phyloP scores from a whole-genome alignment of 2,113 vertebrate species.

The Dicrurus megarhynchus region DNA sequence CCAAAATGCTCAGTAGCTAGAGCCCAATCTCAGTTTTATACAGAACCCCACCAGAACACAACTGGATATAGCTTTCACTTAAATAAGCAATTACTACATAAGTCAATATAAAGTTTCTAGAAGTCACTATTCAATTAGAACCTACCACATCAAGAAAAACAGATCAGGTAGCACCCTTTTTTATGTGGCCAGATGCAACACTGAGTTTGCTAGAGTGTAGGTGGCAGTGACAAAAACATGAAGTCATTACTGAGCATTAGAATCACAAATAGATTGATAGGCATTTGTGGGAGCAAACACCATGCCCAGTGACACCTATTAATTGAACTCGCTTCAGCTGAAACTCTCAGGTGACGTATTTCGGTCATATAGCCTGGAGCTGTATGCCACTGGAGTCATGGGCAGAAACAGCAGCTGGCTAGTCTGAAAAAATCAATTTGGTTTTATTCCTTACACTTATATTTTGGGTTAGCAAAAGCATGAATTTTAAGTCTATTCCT shows the following conservation, averaged over 20 bases:
- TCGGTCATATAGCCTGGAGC: accelerated
- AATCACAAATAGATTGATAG: neutral
- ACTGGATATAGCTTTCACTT: neutral
- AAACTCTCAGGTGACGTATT: neutral
- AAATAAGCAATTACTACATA: neutral
- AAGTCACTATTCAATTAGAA: neutral
- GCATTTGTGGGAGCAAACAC: neutral
- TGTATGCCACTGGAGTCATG: accelerated
- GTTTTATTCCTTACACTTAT: neutral
- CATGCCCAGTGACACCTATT: neutral
- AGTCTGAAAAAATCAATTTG: neutral
- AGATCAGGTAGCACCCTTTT: neutral
- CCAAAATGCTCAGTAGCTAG: neutral
- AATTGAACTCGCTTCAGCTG: neutral
- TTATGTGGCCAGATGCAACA: neutral
- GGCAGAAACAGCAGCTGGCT: neutral
- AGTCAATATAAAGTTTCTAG: neutral
- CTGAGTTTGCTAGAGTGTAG: neutral
- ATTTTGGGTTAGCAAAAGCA: neutral
- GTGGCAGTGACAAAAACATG: neutral
- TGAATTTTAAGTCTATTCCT: neutral
- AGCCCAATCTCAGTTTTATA: neutral
- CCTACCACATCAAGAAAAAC: neutral
- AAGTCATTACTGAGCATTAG: neutral
- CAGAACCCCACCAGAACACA: neutral